These are phyloP conservation scores for Sinohyriopsis cumingii DNA, from an alignment of 2,888 invertebrate genomes.

Conservation along the genomic window DNA sequence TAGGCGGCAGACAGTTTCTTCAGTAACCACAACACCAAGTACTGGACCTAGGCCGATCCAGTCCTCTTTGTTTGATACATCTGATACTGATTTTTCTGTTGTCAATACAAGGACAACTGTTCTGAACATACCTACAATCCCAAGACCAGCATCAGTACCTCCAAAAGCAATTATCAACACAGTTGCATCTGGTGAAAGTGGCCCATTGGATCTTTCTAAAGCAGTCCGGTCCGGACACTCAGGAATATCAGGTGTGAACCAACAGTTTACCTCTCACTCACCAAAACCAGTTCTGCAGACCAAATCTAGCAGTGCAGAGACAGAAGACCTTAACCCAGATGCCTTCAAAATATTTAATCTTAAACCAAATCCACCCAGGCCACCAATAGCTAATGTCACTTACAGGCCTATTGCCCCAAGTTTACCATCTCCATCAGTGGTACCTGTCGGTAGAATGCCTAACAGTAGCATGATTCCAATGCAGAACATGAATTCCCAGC, in stretches of 20 bases:
- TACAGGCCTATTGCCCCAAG: too few species aligned
- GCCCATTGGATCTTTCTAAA: slow-evolving; percentile 1
- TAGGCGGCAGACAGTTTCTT: slow-evolving; percentile 5
- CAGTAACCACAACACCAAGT: slow-evolving; percentile 3
- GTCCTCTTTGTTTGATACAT: slow-evolving; percentile 30
- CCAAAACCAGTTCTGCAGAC: slow-evolving; percentile 11
- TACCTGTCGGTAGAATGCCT: too few species aligned
- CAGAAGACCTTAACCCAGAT: slow-evolving; percentile 48
- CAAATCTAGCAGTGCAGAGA: slow-evolving; percentile 10
- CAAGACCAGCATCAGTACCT: slow-evolving; percentile 14
- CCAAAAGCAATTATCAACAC: background rate
- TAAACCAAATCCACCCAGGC: slow-evolving; percentile 37
- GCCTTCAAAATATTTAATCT: slow-evolving; percentile 62
- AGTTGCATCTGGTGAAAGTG: background rate
- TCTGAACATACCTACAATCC: slow-evolving; percentile 44
- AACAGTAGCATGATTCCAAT: too few species aligned
- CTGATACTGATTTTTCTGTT: slow-evolving; percentile 23
- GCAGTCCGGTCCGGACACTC: background rate
- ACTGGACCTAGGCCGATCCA: slow-evolving; percentile 21
- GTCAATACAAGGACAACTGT: slow-evolving; percentile 31
- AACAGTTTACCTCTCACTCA: slow-evolving; percentile 2
- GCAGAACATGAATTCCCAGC: too few species aligned
- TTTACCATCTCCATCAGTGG: too few species aligned
- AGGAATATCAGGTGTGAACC: background rate
- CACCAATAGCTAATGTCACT: slow-evolving; percentile 5